Conservation (phyloP, 2,797 vertebrate genomes). For the Meda fulgida region DNA sequence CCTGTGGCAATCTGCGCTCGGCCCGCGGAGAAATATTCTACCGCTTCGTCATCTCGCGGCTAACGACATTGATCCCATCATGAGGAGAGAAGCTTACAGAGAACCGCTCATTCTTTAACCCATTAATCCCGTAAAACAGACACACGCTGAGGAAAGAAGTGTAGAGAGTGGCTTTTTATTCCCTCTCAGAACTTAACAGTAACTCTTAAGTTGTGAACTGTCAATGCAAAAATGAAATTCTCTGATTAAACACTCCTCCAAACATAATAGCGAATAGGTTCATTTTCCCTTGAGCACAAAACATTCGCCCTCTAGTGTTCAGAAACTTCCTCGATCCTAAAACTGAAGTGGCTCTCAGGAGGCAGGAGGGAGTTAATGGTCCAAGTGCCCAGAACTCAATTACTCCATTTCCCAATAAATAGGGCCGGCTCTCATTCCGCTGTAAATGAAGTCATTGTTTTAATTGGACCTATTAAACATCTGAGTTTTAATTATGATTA, state of each 20-base stretch:
- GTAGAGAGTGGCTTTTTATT: slow-evolving; percentile 22
- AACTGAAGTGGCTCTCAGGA: not conserved
- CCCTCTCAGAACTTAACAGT: slow-evolving; percentile 19
- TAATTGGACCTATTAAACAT: slow-evolving; percentile 86
- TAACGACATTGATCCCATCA: slow-evolving; percentile 75
- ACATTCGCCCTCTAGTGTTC: slow-evolving; percentile 1
- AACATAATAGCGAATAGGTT: slow-evolving; percentile 10
- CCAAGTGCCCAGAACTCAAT: slow-evolving; percentile 67
- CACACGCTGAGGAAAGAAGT: slow-evolving; percentile 15
- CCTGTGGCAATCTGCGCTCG: slow-evolving; percentile 65
- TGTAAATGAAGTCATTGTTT: slow-evolving; percentile 84
- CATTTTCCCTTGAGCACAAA: not conserved
- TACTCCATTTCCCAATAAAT: slow-evolving; percentile 75
- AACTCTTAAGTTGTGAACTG: slow-evolving; percentile 22
- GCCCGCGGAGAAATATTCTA: slow-evolving; percentile 76
- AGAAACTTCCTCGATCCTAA: slow-evolving; percentile 1
- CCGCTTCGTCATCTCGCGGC: slow-evolving; percentile 76
- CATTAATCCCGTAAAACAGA: slow-evolving; percentile 43
- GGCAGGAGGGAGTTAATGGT: slow-evolving; percentile 65
- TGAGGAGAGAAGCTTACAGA: slow-evolving; percentile 27
- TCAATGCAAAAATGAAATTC: not conserved
- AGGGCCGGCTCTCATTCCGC: slow-evolving; percentile 73
- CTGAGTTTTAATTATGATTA: slow-evolving; percentile 80
- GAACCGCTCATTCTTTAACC: slow-evolving; percentile 40
- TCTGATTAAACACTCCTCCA: slow-evolving; percentile 16